These are phyloP conservation scores for Gorsachius goisagi DNA, from an alignment of 2,113 vertebrate species.

Conservation along the genomic window DNA sequence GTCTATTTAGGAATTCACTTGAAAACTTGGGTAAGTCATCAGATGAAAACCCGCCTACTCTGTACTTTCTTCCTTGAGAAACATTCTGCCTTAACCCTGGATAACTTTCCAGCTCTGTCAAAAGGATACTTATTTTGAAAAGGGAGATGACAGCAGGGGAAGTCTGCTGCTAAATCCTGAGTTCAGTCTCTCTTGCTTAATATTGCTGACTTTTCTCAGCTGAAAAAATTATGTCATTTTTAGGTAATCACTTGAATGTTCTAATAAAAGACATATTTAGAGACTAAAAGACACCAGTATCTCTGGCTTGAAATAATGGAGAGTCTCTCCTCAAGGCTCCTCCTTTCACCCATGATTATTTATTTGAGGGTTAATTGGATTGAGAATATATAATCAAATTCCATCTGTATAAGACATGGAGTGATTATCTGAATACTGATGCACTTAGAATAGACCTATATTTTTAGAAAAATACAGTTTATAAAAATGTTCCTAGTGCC, in stretches of 20 bases:
- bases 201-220: neutral
- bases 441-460: neutral
- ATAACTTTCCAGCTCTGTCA: neutral
- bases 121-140: neutral
- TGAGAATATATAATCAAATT: neutral
- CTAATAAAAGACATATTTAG: neutral
- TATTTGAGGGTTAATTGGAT: neutral
- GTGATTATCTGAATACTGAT: neutral
- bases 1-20: neutral
- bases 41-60: neutral
- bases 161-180: neutral
- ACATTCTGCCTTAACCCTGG: neutral
- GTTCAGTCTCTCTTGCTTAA: neutral
- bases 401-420: neutral
- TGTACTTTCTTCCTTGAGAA: neutral
- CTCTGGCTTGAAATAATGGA: neutral
- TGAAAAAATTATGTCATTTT: neutral
- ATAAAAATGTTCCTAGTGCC: neutral
- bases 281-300: neutral
- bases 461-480: neutral
- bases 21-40: neutral
- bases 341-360: neutral
- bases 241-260: neutral
- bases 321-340: neutral
- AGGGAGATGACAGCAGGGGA: neutral